Base-by-base conservation (phyloP, 2,888 invertebrate species). In the Idaea biselata region DNA sequence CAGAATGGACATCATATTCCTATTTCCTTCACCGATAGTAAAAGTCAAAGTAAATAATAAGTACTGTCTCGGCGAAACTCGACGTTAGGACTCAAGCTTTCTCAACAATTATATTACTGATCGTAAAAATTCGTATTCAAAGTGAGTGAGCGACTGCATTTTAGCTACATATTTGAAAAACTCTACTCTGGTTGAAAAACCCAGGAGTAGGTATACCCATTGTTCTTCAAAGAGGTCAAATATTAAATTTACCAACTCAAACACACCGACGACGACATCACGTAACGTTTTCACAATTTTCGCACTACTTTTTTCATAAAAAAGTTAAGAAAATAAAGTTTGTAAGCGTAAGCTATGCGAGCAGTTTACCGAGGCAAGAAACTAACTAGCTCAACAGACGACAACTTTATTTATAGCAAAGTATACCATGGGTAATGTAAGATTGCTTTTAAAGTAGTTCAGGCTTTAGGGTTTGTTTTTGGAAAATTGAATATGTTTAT, bases 261-360 rank as follows among this genome's bases (percentile, higher is more conserved):
- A 17, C 33, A 16, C 7, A 31, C 25, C 25, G 8, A 17, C 33
- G 8, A 17, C 33, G 44, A 17, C 18, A 54, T 54, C 59, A 61
- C 62, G 64, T 61, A 60, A 62, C 53, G 59, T 59, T 63, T 60
- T 61, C 57, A 60, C 64, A 66, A 67, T 69, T 68, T 67, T 62
- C 64, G 66, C 64, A 65, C 66, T 73, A 73, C 67, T 73, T 73
- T 73, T 73, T 72, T 73, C 72, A 72, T 73, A 72, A 69, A 70
- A 72, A 72, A 68, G 68, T 73, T 55, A 58, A 18, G 7, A 68
- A 69, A 58, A 58, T 66, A 16, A 66, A 69, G 60, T 71, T 69
- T 59, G 65, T 60, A 59, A 63, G 33, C 55, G 57, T 62, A 68
- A 66, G 68, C 65, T 70, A 64, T 64, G 63, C 61, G 63, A 68